These are phyloP conservation scores for Gobio occitaniae DNA, from an alignment of 2,797 vertebrate species.

Conservation along the genomic window DNA sequence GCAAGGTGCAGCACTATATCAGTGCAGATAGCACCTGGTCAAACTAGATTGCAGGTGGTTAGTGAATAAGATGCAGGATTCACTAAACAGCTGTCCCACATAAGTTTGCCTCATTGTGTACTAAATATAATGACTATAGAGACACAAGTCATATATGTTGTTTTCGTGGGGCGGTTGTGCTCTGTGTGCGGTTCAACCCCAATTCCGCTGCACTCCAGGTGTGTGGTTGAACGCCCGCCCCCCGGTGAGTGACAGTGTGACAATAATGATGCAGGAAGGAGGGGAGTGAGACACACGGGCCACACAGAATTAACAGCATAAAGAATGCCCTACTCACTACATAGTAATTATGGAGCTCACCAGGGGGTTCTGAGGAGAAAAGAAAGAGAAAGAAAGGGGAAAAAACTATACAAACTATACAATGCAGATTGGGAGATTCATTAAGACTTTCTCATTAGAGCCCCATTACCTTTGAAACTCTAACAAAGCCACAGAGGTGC, in stretches of 20 bases:
- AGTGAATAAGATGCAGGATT: constrained; percentile 18
- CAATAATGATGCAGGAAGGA: constrained; percentile 62
- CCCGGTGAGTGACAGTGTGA: constrained; percentile 54
- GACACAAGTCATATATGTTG: constrained; percentile 31
- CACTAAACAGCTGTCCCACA: constrained; percentile 25
- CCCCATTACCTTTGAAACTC: constrained; percentile 57
- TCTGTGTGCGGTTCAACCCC: constrained; percentile 43
- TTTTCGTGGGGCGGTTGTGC: constrained; percentile 53
- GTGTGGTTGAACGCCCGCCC: constrained; percentile 51
- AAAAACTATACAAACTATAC: constrained; percentile 59
- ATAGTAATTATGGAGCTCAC: constrained; percentile 60
- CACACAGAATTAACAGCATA: constrained; percentile 55
- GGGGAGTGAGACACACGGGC: constrained; percentile 63
- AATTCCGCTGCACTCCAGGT: constrained; percentile 56
- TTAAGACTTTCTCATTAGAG: constrained; percentile 66
- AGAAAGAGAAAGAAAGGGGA: constrained; percentile 46
- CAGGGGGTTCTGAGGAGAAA: constrained; percentile 52
- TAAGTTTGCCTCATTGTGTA: constrained; percentile 36
- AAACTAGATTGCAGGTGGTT: constrained; percentile 25
- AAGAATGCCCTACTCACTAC: constrained; percentile 56
- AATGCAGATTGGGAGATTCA: constrained; percentile 63
- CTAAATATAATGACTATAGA: constrained; percentile 35
- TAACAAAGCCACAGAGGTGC: constrained; percentile 58
- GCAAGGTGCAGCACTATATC: background rate
- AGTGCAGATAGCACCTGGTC: constrained; percentile 9